Evolutionary conservation across 2,888 invertebrate genomes (phyloP).

Genomic region (Tuberolachnus salignus): DNA sequence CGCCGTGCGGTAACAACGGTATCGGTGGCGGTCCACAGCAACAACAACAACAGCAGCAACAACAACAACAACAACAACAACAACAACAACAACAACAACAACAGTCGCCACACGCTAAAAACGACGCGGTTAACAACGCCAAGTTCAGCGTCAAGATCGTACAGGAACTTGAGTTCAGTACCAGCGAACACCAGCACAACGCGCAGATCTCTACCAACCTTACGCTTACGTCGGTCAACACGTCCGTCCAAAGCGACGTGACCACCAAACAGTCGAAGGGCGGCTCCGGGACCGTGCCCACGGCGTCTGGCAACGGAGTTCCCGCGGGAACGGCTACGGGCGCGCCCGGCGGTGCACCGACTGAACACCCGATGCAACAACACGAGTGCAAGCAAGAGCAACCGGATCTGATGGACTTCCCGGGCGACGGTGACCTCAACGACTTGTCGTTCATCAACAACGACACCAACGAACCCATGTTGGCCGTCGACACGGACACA

Average conservation of each 20-base stretch:
- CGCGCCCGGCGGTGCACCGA: constrained; percentile 61
- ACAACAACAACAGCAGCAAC: constrained; percentile 63
- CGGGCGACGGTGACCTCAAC: constrained; percentile 47
- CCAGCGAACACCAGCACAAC: constrained; percentile 75
- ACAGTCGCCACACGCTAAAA: constrained; percentile 57
- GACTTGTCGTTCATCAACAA: constrained; percentile 52
- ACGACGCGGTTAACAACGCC: constrained; percentile 67
- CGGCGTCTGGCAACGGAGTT: neutral
- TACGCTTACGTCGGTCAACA: constrained; percentile 81
- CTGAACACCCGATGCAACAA: constrained; percentile 63
- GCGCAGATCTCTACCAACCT: constrained; percentile 91
- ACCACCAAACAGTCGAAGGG: constrained; percentile 60
- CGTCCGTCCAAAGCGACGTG: constrained; percentile 70
- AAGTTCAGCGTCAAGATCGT: constrained; percentile 93
- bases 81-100: constrained; percentile 61
- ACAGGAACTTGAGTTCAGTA: constrained; percentile 88
- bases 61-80: constrained; percentile 60
- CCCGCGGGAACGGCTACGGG: constrained; percentile 65
- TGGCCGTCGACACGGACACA: constrained; percentile 51
- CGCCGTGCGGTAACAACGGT: constrained; percentile 10
- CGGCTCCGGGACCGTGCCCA: constrained; percentile 60
- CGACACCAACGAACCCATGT: constrained; percentile 49
- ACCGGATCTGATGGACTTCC: constrained; percentile 65
- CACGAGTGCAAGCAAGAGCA: constrained; percentile 74
- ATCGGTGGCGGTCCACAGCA: constrained; percentile 59